Conservation (phyloP, 2,888 invertebrate species). For the Tachystola acroxantha region DNA sequence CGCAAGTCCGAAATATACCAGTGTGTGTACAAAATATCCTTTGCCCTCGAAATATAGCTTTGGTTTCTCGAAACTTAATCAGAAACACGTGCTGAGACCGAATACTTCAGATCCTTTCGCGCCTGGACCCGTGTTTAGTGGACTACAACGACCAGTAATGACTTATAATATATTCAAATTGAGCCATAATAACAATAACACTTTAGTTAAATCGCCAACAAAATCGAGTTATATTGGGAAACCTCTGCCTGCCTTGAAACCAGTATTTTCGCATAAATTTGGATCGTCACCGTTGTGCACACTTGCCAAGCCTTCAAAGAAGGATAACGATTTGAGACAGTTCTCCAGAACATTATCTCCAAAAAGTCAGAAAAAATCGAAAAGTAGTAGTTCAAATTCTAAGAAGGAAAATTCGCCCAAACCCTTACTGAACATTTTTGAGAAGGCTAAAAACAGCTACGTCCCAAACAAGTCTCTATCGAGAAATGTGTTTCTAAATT, state of each 20-base stretch:
- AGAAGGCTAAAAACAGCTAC: slow-evolving; percentile 65
- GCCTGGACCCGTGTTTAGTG: slow-evolving; percentile 72
- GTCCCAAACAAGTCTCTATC: slow-evolving; percentile 64
- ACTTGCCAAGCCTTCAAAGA: slow-evolving; percentile 43
- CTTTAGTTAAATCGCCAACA: slow-evolving; percentile 55
- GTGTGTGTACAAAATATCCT: slow-evolving; percentile 66
- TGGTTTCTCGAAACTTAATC: slow-evolving; percentile 56
- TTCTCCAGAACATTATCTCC: slow-evolving; percentile 50
- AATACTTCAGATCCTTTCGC: slow-evolving; percentile 70
- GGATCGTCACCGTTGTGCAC: slow-evolving; percentile 61
- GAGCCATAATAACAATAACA: slow-evolving; percentile 65
- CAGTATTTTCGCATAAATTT: slow-evolving; percentile 69
- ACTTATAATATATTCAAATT: slow-evolving; percentile 70
- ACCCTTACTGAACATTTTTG: slow-evolving; percentile 58
- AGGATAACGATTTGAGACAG: slow-evolving; percentile 46
- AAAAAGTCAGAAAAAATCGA: slow-evolving; percentile 49
- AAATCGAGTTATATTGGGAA: slow-evolving; percentile 47
- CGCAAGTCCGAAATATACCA: slow-evolving; percentile 65
- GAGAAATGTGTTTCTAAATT: slow-evolving; percentile 67
- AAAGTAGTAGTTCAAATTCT: slow-evolving; percentile 36
- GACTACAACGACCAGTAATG: slow-evolving; percentile 62
- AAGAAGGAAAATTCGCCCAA: slow-evolving; percentile 54
- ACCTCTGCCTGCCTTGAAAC: slow-evolving; percentile 56
- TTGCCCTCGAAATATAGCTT: slow-evolving; percentile 56
- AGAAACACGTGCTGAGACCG: slow-evolving; percentile 49